phyloP scores from a whole-genome alignment of 2,797 vertebrate genomes.

The Xiphophorus birchmanni region DNA sequence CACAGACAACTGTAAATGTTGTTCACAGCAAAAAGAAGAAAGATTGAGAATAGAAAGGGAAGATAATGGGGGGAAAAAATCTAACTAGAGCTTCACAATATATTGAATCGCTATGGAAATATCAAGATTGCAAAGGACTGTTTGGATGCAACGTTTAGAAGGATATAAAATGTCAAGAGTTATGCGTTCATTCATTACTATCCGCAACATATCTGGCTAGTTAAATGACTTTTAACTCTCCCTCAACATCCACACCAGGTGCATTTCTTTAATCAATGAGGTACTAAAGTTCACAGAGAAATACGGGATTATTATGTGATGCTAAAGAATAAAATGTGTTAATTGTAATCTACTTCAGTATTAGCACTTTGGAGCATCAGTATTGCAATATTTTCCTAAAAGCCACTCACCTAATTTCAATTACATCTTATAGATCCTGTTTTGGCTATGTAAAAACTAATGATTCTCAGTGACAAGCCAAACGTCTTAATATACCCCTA shows the following conservation, averaged over 20 bases:
- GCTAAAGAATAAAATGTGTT: neutral
- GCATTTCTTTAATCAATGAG: neutral
- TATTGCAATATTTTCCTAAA: neutral
- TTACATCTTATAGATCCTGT: neutral
- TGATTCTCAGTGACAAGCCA: neutral
- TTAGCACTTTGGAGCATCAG: neutral
- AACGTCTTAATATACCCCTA: neutral
- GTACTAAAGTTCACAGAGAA: neutral
- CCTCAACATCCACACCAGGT: neutral
- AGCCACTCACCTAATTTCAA: neutral
- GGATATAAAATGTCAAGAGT: neutral
- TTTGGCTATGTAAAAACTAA: neutral
- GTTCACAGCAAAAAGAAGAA: too few species aligned
- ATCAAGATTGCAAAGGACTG: neutral
- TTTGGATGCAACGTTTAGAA: neutral
- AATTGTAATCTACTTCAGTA: neutral
- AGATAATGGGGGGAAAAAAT: neutral
- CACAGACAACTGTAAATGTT: too few species aligned
- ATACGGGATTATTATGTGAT: neutral
- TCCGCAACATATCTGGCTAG: neutral
- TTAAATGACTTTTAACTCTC: neutral
- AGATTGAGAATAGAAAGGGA: neutral
- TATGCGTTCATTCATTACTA: neutral
- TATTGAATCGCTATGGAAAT: neutral
- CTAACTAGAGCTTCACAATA: neutral